Percentiles rank a stretch among this genome's conserved stretches.
These are phyloP conservation scores for Limnephilus lunatus DNA, from an alignment of 2,888 invertebrate genomes.

Conservation along the genomic window DNA sequence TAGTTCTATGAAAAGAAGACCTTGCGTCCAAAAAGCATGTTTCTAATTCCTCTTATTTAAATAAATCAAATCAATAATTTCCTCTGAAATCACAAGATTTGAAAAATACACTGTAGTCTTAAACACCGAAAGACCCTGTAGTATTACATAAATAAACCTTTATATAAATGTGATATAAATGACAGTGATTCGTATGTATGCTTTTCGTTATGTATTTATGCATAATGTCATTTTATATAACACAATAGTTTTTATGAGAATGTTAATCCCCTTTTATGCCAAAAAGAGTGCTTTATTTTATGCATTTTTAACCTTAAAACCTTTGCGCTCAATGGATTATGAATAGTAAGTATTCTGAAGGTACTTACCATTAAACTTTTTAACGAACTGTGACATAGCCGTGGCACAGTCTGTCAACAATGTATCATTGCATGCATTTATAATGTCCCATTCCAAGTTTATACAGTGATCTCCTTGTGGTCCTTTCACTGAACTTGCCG, in stretches of 20 bases:
- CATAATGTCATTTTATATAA: too few species aligned
- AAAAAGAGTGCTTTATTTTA: neutral
- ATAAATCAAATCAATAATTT: too few species aligned
- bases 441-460: conserved; percentile 57
- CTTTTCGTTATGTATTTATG: neutral
- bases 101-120: too few species aligned
- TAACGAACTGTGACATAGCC: conserved; percentile 52
- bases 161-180: neutral
- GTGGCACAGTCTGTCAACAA: conserved; percentile 55
- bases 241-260: too few species aligned
- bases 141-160: neutral
- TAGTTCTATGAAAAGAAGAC: too few species aligned
- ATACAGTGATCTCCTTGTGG: neutral
- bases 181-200: neutral
- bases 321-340: neutral
- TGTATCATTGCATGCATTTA: conserved; percentile 47
- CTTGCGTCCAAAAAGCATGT: too few species aligned
- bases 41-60: too few species aligned
- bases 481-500: neutral
- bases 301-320: neutral
- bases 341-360: neutral
- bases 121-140: neutral
- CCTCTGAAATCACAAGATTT: too few species aligned
- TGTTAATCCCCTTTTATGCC: neutral
- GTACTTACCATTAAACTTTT: conserved; percentile 58